Base-by-base conservation (phyloP, 1,140 invertebrate species). In the Eciton burchellii region DNA sequence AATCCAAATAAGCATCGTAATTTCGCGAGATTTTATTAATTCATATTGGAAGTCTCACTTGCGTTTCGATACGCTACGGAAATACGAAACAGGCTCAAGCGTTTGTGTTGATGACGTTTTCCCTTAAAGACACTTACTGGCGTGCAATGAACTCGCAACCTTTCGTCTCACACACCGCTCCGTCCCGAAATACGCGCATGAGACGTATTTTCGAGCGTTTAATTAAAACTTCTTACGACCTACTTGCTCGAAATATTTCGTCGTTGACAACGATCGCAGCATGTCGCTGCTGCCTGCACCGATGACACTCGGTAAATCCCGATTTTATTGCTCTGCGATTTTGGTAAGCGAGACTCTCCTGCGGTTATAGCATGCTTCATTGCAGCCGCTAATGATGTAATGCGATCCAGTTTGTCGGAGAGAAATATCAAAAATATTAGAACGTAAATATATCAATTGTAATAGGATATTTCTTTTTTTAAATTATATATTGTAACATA, bases 231-330 rank as follows among this genome's bases (percentile, higher is more conserved):
- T 82, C 71, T 76, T 76, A 82, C 71, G 81, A 82, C 57, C 59
- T 82, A 82, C 72, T 73, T 82, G 81, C 57, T 76, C 57, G 81
- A 82, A 76, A 82, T 76, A 82, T 82, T 82, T 82, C 56, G 57
- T 49, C 54, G 57, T 62, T 63, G 74, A 77, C 72, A 43, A 26
- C 45, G 72, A 26, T 26, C 57, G 45, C n/a, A 14, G 43, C 43
- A 8, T n/a, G 21, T 12, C 74, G 74, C 35, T 21, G 74, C n/a
- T 35, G 52, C 19, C 19, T 35, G 35, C 35, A 47, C 11, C 62
- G 26, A 77, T 54, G 49, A 54, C 43, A 43, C 60, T 11, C 29
- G 47, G 6, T 56, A n/a, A 45, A 70, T 70, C 35, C 54, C 49
- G 6, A n/a, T 77, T 16, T 68, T 68, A 26, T 66, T 43, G 62